Conservation (phyloP, 2,113 vertebrate genomes). For the Grallaria varia region DNA sequence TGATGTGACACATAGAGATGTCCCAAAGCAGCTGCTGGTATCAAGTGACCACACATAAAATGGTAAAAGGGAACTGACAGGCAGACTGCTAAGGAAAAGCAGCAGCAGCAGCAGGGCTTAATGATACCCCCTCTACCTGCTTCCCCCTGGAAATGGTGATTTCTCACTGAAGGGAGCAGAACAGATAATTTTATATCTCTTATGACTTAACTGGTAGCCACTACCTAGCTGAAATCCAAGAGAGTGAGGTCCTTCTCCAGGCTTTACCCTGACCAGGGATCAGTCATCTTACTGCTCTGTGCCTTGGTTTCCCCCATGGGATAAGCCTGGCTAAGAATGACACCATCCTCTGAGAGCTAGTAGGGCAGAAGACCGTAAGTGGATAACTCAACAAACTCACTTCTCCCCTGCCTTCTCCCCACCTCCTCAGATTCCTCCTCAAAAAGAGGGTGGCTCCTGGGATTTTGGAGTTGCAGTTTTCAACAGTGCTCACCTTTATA, state of each 20-base stretch:
- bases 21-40: conserved; percentile 59
- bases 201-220: not conserved
- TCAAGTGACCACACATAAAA: conserved; percentile 33
- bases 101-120: not conserved
- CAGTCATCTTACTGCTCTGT: not conserved
- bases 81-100: not conserved
- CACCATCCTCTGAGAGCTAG: not conserved
- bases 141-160: not conserved
- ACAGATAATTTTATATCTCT: not conserved
- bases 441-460: not conserved
- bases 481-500: not conserved
- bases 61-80: not conserved
- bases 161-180: not conserved
- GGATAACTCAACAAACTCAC: not conserved
- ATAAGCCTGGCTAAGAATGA: not conserved
- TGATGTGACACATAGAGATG: conserved; percentile 54
- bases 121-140: not conserved
- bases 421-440: not conserved
- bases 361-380: not conserved
- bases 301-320: not conserved
- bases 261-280: not conserved
- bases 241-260: not conserved
- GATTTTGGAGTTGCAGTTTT: not conserved
- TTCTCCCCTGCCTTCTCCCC: not conserved
- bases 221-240: not conserved